Evolutionary conservation across 1,140 invertebrate species (phyloP), one percentile per base, ranked within the genome.

Genomic region (Sminthurinus signatus): DNA sequence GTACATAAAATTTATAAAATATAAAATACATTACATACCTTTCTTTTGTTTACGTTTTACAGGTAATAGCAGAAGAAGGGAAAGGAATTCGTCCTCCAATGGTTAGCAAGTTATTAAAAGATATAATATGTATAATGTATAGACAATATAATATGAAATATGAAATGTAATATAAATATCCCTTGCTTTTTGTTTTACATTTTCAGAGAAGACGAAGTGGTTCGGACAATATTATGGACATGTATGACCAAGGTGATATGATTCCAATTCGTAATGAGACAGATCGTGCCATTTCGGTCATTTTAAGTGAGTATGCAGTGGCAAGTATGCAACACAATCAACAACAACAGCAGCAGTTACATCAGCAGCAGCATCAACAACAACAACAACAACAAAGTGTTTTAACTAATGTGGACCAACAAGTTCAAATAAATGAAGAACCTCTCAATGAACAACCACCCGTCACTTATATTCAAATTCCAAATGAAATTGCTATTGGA

Each of bases 1-100:
- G n/a, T n/a, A n/a, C n/a, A n/a, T n/a, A n/a, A n/a, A n/a, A n/a
- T n/a, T n/a, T n/a, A n/a, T n/a, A n/a, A n/a, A n/a, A n/a, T n/a
- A n/a, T n/a, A n/a, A n/a, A n/a, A n/a, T n/a, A n/a, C n/a, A n/a
- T n/a, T n/a, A n/a, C n/a, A n/a, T n/a, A n/a, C n/a, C n/a, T n/a
- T n/a, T n/a, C n/a, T n/a, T n/a, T n/a, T n/a, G n/a, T n/a, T n/a
- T n/a, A n/a, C n/a, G n/a, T n/a, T n/a, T n/a, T n/a, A n/a, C n/a
- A n/a, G n/a, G n/a, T 87, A 0, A 83, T 92, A 23, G 85, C 85
- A 2, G 84, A 83, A 74, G 80, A 69, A 29, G 56, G 63, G n/a
- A 59, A 42, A 31, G 64, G 60, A 17, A 46, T 67, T 27, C 48
- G 68, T 23, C 55, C 64, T 0, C 58, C 63, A 27, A 57, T 51